Conservation (phyloP, 2,113 vertebrate genomes). For the Alces alces region DNA sequence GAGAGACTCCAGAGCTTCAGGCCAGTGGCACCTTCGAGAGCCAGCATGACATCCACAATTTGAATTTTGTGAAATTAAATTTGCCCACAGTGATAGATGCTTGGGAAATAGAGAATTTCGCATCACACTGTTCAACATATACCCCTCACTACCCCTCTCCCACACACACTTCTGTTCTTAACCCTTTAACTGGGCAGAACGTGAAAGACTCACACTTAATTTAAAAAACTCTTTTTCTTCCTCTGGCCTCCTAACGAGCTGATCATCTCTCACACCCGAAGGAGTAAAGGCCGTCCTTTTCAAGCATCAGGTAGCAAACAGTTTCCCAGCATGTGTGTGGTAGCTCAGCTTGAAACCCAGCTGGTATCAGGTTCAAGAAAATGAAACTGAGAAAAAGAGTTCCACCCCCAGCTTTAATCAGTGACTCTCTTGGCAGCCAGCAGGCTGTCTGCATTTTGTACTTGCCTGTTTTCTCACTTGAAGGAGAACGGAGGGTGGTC, state of each 20-base stretch:
- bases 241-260: neutral
- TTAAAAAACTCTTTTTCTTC: neutral
- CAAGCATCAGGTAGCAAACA: neutral
- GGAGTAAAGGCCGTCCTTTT: neutral
- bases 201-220: neutral
- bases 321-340: neutral
- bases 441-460: neutral
- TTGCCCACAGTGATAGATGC: neutral
- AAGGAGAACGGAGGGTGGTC: neutral
- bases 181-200: neutral
- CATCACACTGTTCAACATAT: neutral
- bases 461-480: neutral
- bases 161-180: neutral
- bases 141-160: neutral
- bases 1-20: neutral
- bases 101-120: neutral
- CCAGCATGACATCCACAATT: neutral
- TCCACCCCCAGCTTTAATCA: conserved; percentile 20
- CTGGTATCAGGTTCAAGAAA: neutral
- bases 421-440: neutral
- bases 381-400: neutral
- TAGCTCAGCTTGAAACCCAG: neutral
- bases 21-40: neutral
- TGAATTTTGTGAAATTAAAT: neutral
- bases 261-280: neutral